A percentile compares a stretch with the other conserved stretches of the same genome.
phyloP scores from a whole-genome alignment of 2,113 vertebrate genomes.

The Lophura nycthemera region DNA sequence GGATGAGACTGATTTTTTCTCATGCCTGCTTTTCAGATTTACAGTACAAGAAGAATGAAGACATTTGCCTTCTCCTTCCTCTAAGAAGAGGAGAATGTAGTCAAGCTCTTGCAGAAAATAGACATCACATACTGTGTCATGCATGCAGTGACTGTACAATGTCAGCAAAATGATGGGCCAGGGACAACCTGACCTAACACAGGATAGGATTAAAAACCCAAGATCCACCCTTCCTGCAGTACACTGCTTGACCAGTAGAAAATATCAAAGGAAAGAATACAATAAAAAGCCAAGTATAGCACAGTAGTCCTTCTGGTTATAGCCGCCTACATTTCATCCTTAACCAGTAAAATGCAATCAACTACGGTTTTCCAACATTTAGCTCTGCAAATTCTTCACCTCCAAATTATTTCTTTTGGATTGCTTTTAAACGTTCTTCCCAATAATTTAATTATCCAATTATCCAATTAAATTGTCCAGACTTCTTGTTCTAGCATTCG shows the following conservation, averaged over 20 bases:
- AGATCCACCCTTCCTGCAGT: neutral
- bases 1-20: neutral
- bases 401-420: neutral
- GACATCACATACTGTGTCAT: accelerated
- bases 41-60: neutral
- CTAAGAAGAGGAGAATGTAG: neutral
- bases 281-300: neutral
- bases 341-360: neutral
- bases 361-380: no score
- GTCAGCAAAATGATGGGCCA: neutral
- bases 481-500: neutral
- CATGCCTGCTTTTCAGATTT: neutral
- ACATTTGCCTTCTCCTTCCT: neutral
- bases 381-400: accelerated
- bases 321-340: neutral
- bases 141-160: accelerated
- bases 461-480: no score
- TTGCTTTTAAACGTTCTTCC: neutral
- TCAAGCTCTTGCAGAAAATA: neutral
- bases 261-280: neutral
- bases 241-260: neutral
- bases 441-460: neutral
- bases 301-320: neutral
- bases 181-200: neutral
- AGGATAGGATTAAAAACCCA: neutral